Base-by-base conservation (phyloP, 53 echinoderm and acorn worm species). In the Holothuria leucospilota region DNA sequence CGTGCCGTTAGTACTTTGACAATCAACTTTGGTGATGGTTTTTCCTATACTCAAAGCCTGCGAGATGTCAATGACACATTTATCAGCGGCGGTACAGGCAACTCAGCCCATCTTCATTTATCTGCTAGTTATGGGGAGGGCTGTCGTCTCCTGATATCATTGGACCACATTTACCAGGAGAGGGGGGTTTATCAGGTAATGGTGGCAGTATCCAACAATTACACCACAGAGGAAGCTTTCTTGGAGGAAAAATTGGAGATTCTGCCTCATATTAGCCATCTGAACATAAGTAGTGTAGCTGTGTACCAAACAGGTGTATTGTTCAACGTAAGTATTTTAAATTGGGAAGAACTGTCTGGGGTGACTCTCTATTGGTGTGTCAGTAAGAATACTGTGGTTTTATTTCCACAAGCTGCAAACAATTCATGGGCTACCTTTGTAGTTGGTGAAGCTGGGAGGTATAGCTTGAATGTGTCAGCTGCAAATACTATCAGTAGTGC, bases 101-200 rank as follows among this genome's bases (percentile, higher is more conserved):
- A 89, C 51, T 66, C 87, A 0, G 89, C 91, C 58, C 90, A 95
- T 69, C 85, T 95, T 66, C 92, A 95, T 74, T 86, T 95, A 23
- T 89, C 90, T 0, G 93, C 98, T 13, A 93, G 89, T 82, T 98
- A 95, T 42, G 98, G 98, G n/a, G 93, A 93, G 34, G 92, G 98
- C 20, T 98, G 98, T 81, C 84, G 83, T 24, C 87, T 98, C 51
- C 65, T 91, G 25, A 80, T 98, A 15, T 91, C 93, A 4, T 90
- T 98, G 78, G 87, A 90, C 72, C 98, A 98, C 75, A 51, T 24
- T 39, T 98, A 96, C 80, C 20, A 56, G 34, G n/a, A 24, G 10
- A 42, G 61, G 63, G 96, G 96, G 20, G 59, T 84, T 51, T 94
- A 86, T 59, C 8, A 62, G 29, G 88, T 90, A 9, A 71, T 71